Conservation (phyloP, 2,113 vertebrate genomes). For the Delphinus delphis region DNA sequence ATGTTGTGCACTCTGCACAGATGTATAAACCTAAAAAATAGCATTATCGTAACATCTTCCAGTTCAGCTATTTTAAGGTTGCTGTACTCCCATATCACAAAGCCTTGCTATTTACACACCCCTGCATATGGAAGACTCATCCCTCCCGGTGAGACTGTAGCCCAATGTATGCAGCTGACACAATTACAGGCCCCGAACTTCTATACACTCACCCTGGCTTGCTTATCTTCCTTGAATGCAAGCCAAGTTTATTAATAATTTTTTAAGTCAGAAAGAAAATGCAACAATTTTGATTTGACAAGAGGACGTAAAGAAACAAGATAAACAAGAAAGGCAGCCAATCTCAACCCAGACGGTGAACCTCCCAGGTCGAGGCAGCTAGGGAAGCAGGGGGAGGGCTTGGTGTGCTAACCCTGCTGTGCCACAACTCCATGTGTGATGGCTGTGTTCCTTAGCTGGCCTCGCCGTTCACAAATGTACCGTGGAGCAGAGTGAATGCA, state of each 20-base stretch:
- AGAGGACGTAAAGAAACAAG: not conserved
- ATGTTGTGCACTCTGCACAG: conserved; percentile 53
- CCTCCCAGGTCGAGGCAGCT: not conserved
- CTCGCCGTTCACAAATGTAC: not conserved
- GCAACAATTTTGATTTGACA: conserved; percentile 41
- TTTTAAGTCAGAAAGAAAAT: conserved; percentile 40
- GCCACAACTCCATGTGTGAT: no score
- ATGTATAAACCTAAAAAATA: conserved; percentile 70
- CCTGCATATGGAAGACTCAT: conserved; percentile 56
- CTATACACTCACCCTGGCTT: not conserved
- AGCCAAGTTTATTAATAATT: conserved; percentile 59
- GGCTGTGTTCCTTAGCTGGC: not conserved
- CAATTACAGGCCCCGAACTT: conserved; percentile 15
- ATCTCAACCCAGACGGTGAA: not conserved
- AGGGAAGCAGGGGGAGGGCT: not conserved
- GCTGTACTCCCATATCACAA: conserved; percentile 62
- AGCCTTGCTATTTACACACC: conserved; percentile 67
- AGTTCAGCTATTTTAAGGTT: conserved; percentile 76
- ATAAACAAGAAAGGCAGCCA: not conserved
- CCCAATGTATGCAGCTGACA: conserved; percentile 35
- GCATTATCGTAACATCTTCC: conserved; percentile 58
- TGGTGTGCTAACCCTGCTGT: not conserved
- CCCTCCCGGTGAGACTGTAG: conserved; percentile 27
- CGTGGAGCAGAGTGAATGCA: not conserved
- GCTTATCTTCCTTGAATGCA: conserved; percentile 12